Evolutionary conservation across 2,797 vertebrate genomes (phyloP), one percentile per base, ranked within the genome.

Genomic region (Enteromius trimaculatus): DNA sequence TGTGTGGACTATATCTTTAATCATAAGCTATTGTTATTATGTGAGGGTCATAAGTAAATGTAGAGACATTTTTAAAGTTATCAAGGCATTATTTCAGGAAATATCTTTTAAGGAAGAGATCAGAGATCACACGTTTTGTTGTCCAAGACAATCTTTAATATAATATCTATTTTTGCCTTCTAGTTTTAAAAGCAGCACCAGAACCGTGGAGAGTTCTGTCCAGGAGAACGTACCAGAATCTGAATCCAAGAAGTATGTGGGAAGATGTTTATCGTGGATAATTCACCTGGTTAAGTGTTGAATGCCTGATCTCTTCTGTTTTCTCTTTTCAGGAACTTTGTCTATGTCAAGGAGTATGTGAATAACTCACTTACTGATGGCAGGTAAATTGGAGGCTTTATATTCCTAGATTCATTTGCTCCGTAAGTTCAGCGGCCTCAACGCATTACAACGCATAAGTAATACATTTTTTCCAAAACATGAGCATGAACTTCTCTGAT

Each of bases 341-440:
- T 96, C 80, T 97, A 95, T 6, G 85, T 98, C 87, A 98, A 98
- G 91, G 94, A 98, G 80, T 97, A 96, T 0, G 86, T 96, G 82
- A 95, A 96, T 84, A 85, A 92, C 37, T 88, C 92, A 0, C 94
- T 92, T 53, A 17, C 84, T 7, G 0, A 1, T 0, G 9, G 86
- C 31, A 34, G 88, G 93, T 94, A 89, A 76, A 86, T 82, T n/a
- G 60, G 29, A 68, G 1, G 51, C 21, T 42, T 62, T 70, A 4
- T 53, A 77, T 70, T 49, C 47, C 39, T 47, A 37, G 2, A 79
- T 21, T 23, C 8, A n/a, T 58, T 34, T 60, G 3, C 13, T 49
- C 77, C 14, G 13, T 64, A 64, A 64, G 3, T 9, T 68, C 19
- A 70, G 21, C 39, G 0, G 4, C 53, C 49, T 14, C 5, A 3